These are phyloP conservation scores for Cyprinodon diabolis DNA, from an alignment of 2,797 vertebrate species.

Conservation along the genomic window DNA sequence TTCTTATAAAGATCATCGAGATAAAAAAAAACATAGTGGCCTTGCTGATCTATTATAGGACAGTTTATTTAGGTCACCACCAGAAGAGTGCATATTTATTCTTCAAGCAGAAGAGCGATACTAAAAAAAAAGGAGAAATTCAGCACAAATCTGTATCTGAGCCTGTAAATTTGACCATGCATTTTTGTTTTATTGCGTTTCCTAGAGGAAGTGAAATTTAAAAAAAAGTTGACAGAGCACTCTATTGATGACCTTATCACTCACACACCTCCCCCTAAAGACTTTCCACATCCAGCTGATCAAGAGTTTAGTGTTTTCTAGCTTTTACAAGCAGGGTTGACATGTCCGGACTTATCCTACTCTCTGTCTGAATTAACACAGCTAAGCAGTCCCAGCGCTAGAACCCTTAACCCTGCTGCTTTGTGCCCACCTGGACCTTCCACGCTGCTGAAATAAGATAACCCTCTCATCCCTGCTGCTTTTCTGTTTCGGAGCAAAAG, in stretches of 20 bases:
- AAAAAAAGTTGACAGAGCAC: not conserved
- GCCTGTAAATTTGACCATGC: not conserved
- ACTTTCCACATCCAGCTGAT: constrained; percentile 35
- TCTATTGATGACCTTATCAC: constrained; percentile 25
- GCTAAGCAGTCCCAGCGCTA: constrained; percentile 7
- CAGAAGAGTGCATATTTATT: not conserved
- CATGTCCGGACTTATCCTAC: constrained; percentile 58
- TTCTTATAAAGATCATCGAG: not conserved
- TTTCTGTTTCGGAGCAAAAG: constrained; percentile 18
- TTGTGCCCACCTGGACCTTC: constrained; percentile 13
- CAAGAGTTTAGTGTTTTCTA: constrained; percentile 19
- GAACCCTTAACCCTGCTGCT: constrained; percentile 5
- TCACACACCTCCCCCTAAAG: constrained; percentile 12
- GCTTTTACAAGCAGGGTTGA: constrained; percentile 14
- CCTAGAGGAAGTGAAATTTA: not conserved
- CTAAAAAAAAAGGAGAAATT: not conserved
- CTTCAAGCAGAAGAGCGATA: not conserved
- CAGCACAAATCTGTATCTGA: not conserved
- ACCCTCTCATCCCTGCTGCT: constrained; percentile 47
- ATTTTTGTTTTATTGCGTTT: not conserved
- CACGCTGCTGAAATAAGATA: constrained; percentile 42
- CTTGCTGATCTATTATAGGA: not conserved
- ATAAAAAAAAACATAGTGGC: not conserved
- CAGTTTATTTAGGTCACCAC: not conserved
- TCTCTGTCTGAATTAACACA: constrained; percentile 13